Evolutionary conservation across 2,797 vertebrate species (phyloP).

Genomic region (Enteromius viviparus): DNA sequence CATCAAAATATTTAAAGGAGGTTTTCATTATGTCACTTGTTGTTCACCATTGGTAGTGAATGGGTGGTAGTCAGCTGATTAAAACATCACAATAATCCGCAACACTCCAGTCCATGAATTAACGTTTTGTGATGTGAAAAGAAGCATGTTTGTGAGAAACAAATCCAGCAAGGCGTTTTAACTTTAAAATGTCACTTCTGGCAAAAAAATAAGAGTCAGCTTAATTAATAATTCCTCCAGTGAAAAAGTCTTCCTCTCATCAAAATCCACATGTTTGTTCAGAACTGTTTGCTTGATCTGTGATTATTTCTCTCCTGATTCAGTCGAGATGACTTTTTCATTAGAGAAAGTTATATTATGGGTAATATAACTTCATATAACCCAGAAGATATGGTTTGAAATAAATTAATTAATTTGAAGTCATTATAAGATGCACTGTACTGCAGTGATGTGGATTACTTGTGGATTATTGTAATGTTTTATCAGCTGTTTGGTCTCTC

Average conservation of each 20-base stretch:
- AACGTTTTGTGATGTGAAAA: neutral
- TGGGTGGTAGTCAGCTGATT: neutral
- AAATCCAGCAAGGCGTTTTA: neutral
- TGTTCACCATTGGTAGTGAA: neutral
- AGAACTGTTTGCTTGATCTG: neutral
- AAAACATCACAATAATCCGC: neutral
- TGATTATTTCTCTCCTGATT: neutral
- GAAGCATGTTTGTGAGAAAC: neutral
- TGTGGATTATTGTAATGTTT: neutral
- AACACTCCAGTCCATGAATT: neutral
- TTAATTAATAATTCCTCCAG: neutral
- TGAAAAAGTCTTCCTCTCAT: neutral
- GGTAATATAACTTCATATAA: neutral
- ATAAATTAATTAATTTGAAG: neutral
- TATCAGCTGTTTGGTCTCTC: neutral
- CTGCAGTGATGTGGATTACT: neutral
- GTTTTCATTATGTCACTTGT: neutral
- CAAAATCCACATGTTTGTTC: neutral
- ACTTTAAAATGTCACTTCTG: neutral
- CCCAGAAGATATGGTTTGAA: neutral
- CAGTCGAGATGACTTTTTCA: neutral
- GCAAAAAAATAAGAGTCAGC: neutral
- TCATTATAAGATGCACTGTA: neutral
- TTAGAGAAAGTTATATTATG: neutral
- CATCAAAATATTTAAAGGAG: neutral